Base-by-base conservation (phyloP, 92 coral and sea anemone genomes). In the Porites rus region DNA sequence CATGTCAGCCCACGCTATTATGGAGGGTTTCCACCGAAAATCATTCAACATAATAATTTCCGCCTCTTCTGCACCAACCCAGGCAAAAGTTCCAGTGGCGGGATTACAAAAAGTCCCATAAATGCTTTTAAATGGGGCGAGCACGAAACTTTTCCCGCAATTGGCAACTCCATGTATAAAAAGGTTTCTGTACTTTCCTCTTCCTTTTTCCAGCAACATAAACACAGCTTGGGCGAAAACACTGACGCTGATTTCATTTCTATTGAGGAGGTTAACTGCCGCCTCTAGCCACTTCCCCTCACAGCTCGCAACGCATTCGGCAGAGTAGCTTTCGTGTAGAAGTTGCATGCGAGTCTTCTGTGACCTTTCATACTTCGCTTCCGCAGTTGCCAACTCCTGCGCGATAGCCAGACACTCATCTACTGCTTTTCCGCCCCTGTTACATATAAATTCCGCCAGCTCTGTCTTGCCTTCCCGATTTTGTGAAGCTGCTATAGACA, bases 21-120 rank as follows among this genome's bases (percentile, higher is more conserved):
- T 77, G 14, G 90, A 69, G 18, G 87, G 78, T 54, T 58, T 76
- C 88, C 92, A 88, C 16, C 87, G 31, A 58, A 87, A 87, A 54
- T 87, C 91, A 72, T 87, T 87, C 28, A 87, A 65, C 51, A 87
- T 56, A 13, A 87, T 87, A 7, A 87, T 70, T 19, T 87, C 91
- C 5, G 91, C 81, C 50, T 81, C 64, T 73, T 87, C 86, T 54
- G 91, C 91, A 2, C 81, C 87, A 16, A 87, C 91, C 91, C 91
- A 87, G 4, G 91, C 91, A 80, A 87, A 87, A 13, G 90, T 87
- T 14, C 85, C 84, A 50, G 90, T 87, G 7, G 86, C 90, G 51
- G 90, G 90, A 80, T 79, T 87, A 51, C 70, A 60, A 71, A 87
- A 87, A 18, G 80, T 56, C 5, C 70, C 18, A 12, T 53, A 87